phyloP scores from a whole-genome alignment of 2,113 vertebrate genomes.

The Triplophysa tibetana region DNA sequence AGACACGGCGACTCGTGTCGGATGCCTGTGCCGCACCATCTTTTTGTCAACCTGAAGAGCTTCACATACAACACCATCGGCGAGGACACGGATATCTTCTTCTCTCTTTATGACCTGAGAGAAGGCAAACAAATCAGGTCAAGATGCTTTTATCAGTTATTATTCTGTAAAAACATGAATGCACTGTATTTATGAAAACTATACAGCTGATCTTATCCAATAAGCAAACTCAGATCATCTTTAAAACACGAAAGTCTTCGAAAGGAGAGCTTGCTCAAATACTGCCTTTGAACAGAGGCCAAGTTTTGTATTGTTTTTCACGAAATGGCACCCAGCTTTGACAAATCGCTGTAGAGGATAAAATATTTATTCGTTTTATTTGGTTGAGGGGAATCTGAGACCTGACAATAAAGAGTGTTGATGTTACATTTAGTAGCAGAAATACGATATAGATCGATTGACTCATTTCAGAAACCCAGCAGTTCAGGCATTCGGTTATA shows the following conservation, averaged over 20 bases:
- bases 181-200: neutral
- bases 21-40: constrained; percentile 91
- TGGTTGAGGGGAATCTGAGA: too few relatives aligned
- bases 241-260: neutral
- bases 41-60: constrained; percentile 94
- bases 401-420: too few relatives aligned
- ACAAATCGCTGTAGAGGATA: too few relatives aligned
- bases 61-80: constrained; percentile 97
- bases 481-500: constrained; percentile 1
- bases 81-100: constrained; percentile 96
- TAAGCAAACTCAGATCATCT: neutral
- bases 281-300: neutral
- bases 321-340: neutral
- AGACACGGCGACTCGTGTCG: constrained; percentile 85
- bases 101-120: constrained; percentile 91
- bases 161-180: neutral
- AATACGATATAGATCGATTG: too few relatives aligned
- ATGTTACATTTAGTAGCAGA: too few relatives aligned
- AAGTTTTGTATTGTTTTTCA: neutral
- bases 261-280: neutral
- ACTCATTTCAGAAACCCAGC: neutral
- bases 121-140: constrained; percentile 96
- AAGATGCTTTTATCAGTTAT: constrained; percentile 3
- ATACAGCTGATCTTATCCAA: neutral
- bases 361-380: too few relatives aligned